Base-by-base conservation (phyloP, 1,140 invertebrate species). In the Hydropsyche tenuis region DNA sequence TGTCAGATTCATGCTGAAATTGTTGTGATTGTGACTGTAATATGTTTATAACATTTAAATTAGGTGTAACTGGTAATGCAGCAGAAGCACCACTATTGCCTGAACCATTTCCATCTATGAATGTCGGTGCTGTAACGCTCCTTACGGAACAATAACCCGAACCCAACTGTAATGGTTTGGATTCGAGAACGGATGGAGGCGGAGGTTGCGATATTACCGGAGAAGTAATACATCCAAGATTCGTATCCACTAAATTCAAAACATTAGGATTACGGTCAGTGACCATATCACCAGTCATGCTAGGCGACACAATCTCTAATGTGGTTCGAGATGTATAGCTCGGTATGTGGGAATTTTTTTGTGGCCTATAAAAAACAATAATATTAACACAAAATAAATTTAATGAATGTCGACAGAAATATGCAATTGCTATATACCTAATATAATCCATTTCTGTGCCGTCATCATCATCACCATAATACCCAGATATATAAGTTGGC, bases 301-400 rank as follows among this genome's bases (percentile, higher is more conserved):
- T 81, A 79, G 82, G 80, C 79, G 82, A 82, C 78, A 82, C 83
- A 74, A 86, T 85, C 80, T 86, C 85, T 75, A 86, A 81, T 25
- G 88, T 87, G 16, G 87, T 85, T 73, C 87, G 84, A 73, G 87
- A 86, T 75, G 88, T 88, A 79, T 87, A 88, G 79, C 82, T 85
- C 79, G 84, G 83, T 78, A 82, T 82, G 79, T 79, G 79, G 69
- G 82, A 69, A 18, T 64, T 68, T 68, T 68, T 68, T 16, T 68
- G 65, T 12, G 43, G 37, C 43, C 65, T 68, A 46, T 37, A 66
- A 66, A 66, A 43, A 51, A 4, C 3, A 11, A 16, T 51, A 11
- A 51, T 11, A 11, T 51, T 9, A 51, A 51, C 7, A 27, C 56
- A 6, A 22, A 62, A 62, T 27, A 62, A 22, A 65, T 42, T 42